Base-by-base conservation (phyloP, 2,797 vertebrate species). In the Aphelocoma californica region DNA sequence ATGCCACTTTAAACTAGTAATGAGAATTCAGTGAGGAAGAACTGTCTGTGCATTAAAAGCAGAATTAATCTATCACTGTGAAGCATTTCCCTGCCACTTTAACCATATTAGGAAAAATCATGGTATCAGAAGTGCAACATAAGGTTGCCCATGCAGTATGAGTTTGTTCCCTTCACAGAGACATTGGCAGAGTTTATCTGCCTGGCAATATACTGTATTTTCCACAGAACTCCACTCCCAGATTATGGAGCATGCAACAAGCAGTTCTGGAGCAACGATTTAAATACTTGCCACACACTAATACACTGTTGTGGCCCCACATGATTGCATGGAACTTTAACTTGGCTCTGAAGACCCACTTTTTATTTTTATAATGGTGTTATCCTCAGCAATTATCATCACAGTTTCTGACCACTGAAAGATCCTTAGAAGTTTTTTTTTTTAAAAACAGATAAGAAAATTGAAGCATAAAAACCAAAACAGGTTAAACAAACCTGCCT, bases 271-370 rank as follows among this genome's bases (percentile, higher is more conserved):
- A 73, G 26, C 44, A 83, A 29, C 2, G 2, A 64, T 29, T 82
- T 48, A 42, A 67, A 20, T 80, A 80, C 40, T 57, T 82, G 34
- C 40, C 65, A 17, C n/a, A 47, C 6, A 34, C 9, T 25, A 61
- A 77, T 10, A 47, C 28, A 44, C 4, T 38, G 21, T 53, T 36
- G 69, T 40, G 53, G 18, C 44, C 24, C 18, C 36, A 53, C 29
- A 26, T 0, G 1, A 83, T 2, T 78, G 18, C 34, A 29, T 1
- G 1, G n/a, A 77, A 62, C 45, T 84, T 71, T 2, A 91, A 29
- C 44, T 72, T 66, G 2, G 11, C 26, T 45, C 32, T 67, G 42
- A 86, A 73, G 32, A 62, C 14, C 6, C 31, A 34, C 5, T 54
- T 79, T 62, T 42, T 71, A 29, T 48, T 75, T 75, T n/a, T 65